These are phyloP conservation scores for Drosophila prostipennis DNA, from an alignment of 2,888 invertebrate genomes.

Conservation along the genomic window DNA sequence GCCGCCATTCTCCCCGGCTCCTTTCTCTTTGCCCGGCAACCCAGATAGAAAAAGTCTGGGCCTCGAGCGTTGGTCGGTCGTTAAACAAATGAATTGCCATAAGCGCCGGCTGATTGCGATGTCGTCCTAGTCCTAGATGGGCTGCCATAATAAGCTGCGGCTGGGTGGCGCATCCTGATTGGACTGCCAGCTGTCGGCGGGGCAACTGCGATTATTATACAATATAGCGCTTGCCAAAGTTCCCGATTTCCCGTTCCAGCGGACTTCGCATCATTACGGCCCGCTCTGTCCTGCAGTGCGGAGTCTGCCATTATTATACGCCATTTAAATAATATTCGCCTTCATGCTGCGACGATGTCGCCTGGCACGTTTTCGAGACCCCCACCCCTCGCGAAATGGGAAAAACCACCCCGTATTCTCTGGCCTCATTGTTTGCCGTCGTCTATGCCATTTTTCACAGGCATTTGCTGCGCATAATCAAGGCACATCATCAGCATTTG, in stretches of 20 bases:
- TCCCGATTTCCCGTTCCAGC: conserved; percentile 54
- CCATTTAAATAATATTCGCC: conserved; percentile 83
- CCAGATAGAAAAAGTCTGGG: conserved; percentile 28
- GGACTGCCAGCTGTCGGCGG: conserved; percentile 56
- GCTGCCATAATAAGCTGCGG: conserved; percentile 70
- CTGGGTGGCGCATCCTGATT: conserved; percentile 24
- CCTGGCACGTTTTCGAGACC: conserved; percentile 51
- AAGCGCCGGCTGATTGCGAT: conserved; percentile 81
- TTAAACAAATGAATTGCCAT: conserved; percentile 84
- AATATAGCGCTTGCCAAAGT: conserved; percentile 36
- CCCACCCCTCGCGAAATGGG: conserved; percentile 37
- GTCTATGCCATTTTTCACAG: conserved; percentile 67
- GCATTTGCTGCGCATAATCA: conserved; percentile 72
- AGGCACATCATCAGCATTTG: conserved; percentile 82
- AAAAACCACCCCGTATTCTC: conserved; percentile 30
- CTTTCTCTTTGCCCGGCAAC: background rate
- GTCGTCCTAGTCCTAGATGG: conserved; percentile 76
- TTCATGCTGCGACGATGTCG: conserved; percentile 72
- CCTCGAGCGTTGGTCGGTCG: conserved; percentile 73
- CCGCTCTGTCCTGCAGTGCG: conserved; percentile 58
- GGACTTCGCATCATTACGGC: conserved; percentile 81
- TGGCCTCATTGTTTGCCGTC: conserved; percentile 17
- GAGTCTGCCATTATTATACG: conserved; percentile 83
- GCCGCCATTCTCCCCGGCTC: conserved; percentile 54
- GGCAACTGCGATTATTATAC: conserved; percentile 31